A percentile compares a stretch with the other conserved stretches of the same genome.
These are phyloP conservation scores for Agrenia bidenticulata DNA, from an alignment of 2,888 invertebrate species.

Conservation along the genomic window DNA sequence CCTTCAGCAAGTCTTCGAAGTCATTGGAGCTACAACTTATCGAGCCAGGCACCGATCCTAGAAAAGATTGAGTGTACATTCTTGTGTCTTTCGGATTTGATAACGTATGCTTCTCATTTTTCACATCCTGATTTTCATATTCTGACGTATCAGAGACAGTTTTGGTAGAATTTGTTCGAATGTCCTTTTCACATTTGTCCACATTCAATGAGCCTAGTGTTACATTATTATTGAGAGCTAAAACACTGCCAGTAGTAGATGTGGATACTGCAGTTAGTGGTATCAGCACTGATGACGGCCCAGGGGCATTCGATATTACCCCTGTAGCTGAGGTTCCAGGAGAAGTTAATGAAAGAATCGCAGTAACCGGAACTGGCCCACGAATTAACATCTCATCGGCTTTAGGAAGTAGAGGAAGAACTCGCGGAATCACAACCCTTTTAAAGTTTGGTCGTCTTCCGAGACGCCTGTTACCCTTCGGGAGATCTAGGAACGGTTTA, in stretches of 20 bases:
- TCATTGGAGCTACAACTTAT: conserved; percentile 10
- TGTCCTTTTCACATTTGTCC: not conserved
- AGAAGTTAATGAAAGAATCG: not conserved
- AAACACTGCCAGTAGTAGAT: conserved; percentile 13
- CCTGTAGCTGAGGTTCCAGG: not conserved
- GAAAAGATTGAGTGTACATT: too few relatives aligned
- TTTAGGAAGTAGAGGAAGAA: conserved; percentile 69
- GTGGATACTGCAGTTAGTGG: too few relatives aligned
- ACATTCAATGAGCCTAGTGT: too few relatives aligned
- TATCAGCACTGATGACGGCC: too few relatives aligned
- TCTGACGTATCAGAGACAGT: not conserved
- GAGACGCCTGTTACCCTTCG: conserved; percentile 54
- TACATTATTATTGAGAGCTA: too few relatives aligned
- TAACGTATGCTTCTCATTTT: too few relatives aligned
- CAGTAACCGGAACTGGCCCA: not conserved
- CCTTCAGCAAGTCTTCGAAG: conserved; percentile 32
- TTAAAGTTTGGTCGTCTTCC: conserved; percentile 59
- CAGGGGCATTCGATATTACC: not conserved
- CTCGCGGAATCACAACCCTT: conserved; percentile 73
- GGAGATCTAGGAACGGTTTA: conserved; percentile 50
- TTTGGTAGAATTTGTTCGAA: not conserved
- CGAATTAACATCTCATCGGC: conserved; percentile 31
- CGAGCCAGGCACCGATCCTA: not conserved
- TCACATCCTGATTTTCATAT: not conserved
- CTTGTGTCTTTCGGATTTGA: too few relatives aligned